Base-by-base conservation (phyloP, 2,797 vertebrate species). In the Microctenopoma stevenorrisi region DNA sequence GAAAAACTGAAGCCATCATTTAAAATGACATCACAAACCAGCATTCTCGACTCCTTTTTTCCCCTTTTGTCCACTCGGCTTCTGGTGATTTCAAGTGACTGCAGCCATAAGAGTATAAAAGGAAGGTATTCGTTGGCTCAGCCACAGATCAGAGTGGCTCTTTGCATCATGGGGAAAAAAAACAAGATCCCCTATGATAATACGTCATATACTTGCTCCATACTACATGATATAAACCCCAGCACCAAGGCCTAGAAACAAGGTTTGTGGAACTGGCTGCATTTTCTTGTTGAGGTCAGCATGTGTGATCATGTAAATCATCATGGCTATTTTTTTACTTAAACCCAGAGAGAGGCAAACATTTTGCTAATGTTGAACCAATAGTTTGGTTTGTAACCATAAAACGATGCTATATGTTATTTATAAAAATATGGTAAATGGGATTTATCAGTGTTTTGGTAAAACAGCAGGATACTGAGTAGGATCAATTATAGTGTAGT, bases 211-310 rank as follows among this genome's bases (percentile, higher is more conserved):
- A 9, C 51, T 53, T 49, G 13, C 11, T 53, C 22, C 47, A 55
- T 44, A 26, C 22, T 12, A 43, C 12, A 54, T 50, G 52, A 64
- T 28, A 28, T 60, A 58, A 52, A 52, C 63, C 80, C 51, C 56
- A 52, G 57, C 53, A n/a, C 62, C 3, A 38, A 81, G 68, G 81
- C 70, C 63, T 74, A 83, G 78, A 82, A 73, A 79, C 63, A 50
- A 13, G 33, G 50, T 62, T 85, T 83, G 60, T 78, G 68, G 69
- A 85, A 87, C 79, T 80, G 81, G 68, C 67, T 60, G 71, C 69
- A 64, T 80, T 81, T 78, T 85, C 72, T 65, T 75, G 66, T 76
- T 69, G 82, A 80, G 79, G 83, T 78, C 79, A 58, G 71, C 8
- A 15, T 42, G 58, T 68, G 57, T 68, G 62, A 76, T 28, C 52